These are phyloP conservation scores for Rhodinocichla rosea DNA, from an alignment of 2,113 vertebrate genomes.

Conservation along the genomic window DNA sequence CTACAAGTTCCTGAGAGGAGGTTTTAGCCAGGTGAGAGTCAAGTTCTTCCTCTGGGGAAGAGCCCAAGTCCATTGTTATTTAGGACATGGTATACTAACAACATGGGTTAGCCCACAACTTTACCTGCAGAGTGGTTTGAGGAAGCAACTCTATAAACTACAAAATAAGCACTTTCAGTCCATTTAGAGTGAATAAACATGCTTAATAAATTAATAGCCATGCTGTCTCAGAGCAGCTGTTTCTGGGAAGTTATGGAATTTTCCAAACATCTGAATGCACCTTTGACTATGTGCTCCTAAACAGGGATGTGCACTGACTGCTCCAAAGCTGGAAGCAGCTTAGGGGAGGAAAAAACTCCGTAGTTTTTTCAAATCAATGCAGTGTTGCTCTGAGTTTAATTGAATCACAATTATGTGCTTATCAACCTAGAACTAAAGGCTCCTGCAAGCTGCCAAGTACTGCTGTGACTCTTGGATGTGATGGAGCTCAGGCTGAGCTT, in stretches of 20 bases:
- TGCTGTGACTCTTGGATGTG: not conserved
- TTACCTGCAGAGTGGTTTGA: not conserved
- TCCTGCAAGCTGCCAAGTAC: not conserved
- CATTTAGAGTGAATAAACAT: not conserved
- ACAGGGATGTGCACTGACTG: not conserved
- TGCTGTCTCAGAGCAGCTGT: not conserved
- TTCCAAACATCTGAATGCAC: not conserved
- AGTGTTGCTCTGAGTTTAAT: not conserved
- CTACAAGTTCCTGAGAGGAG: too few relatives aligned
- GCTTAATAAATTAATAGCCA: not conserved
- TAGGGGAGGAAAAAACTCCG: not conserved
- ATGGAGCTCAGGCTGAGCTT: not conserved
- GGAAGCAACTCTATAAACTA: not conserved
- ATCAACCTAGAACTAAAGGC: not conserved
- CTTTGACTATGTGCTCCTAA: not conserved
- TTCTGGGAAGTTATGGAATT: not conserved
- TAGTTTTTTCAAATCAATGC: too few relatives aligned
- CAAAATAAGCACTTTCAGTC: not conserved
- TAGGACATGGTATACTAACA: not conserved
- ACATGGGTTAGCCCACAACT: fast-evolving
- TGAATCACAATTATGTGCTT: not conserved
- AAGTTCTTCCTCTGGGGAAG: not conserved
- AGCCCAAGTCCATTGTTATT: not conserved
- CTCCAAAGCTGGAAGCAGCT: not conserved
- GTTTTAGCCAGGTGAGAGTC: not conserved